Evolutionary conservation across 1,140 invertebrate species (phyloP).

Genomic region (Hydropsyche tenuis): DNA sequence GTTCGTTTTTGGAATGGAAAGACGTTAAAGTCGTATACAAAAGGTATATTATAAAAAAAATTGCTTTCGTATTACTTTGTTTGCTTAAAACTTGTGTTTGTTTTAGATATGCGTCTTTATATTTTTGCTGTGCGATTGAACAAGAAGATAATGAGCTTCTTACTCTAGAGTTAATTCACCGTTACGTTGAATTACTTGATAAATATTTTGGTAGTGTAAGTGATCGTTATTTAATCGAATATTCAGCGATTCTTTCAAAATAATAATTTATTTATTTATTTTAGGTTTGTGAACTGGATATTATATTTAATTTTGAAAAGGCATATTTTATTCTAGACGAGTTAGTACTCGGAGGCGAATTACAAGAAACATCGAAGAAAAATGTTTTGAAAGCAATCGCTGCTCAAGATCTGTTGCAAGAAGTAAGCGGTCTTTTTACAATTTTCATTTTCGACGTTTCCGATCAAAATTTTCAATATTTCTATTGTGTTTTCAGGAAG

Average conservation of each 20-base stretch:
- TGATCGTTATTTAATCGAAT: constrained; percentile 50
- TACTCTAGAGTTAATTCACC: constrained; percentile 92
- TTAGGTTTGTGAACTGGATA: constrained; percentile 96
- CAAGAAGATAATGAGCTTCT: constrained; percentile 93
- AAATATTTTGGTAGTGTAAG: constrained; percentile 98
- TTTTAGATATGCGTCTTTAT: constrained; percentile 91
- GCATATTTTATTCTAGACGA: constrained; percentile 98
- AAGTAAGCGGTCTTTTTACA: constrained; percentile 72
- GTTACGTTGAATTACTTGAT: constrained; percentile 95
- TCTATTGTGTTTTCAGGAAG: constrained; percentile 74
- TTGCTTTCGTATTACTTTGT: neutral
- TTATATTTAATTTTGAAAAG: constrained; percentile 99
- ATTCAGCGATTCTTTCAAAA: no score
- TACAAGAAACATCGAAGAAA: constrained; percentile 97
- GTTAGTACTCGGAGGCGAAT: constrained; percentile 90
- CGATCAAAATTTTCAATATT: neutral
- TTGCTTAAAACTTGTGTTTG: constrained; percentile 6
- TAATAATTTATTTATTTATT: constrained; percentile 47
- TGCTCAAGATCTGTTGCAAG: constrained; percentile 94
- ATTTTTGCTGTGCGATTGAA: constrained; percentile 97
- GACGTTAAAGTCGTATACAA: constrained; percentile 97
- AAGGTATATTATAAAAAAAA: constrained; percentile 69
- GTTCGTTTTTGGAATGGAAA: constrained; percentile 96
- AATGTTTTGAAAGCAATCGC: constrained; percentile 97
- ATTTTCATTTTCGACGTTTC: neutral